These are phyloP conservation scores for Sebastes nivosus DNA, from an alignment of 2,797 vertebrate species.

Conservation along the genomic window DNA sequence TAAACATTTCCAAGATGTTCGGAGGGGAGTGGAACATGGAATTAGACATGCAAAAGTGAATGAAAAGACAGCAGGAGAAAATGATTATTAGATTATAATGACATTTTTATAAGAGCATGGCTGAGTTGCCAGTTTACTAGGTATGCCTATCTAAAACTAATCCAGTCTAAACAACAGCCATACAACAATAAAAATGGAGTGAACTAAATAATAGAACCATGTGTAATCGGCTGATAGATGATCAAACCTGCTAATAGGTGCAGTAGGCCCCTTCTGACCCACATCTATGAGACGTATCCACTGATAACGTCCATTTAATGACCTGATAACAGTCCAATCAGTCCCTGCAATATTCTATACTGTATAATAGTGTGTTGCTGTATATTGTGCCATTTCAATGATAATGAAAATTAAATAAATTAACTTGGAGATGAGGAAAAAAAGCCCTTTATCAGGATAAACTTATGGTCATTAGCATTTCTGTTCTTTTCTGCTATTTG, in stretches of 20 bases:
- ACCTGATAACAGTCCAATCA: too few relatives aligned
- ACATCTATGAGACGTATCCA: rapidly evolving
- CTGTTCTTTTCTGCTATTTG: background rate
- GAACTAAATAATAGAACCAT: background rate
- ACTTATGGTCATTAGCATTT: background rate
- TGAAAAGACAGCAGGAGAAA: background rate
- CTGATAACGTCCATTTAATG: too few relatives aligned
- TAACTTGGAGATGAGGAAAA: background rate
- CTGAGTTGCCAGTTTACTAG: background rate
- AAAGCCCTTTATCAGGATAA: background rate
- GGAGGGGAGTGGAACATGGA: background rate
- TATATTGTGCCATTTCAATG: background rate
- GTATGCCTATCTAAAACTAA: background rate
- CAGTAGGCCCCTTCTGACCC: too few relatives aligned
- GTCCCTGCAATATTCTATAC: background rate
- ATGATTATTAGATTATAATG: background rate
- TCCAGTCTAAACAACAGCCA: background rate
- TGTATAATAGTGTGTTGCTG: background rate
- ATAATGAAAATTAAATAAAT: background rate
- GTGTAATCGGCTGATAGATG: too few relatives aligned
- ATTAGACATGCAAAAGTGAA: background rate
- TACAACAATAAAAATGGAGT: background rate
- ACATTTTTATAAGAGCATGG: background rate
- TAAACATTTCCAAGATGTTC: background rate
- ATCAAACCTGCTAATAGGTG: too few relatives aligned